phyloP scores from a whole-genome alignment of 2,888 invertebrate species.

The Suillia variegata region DNA sequence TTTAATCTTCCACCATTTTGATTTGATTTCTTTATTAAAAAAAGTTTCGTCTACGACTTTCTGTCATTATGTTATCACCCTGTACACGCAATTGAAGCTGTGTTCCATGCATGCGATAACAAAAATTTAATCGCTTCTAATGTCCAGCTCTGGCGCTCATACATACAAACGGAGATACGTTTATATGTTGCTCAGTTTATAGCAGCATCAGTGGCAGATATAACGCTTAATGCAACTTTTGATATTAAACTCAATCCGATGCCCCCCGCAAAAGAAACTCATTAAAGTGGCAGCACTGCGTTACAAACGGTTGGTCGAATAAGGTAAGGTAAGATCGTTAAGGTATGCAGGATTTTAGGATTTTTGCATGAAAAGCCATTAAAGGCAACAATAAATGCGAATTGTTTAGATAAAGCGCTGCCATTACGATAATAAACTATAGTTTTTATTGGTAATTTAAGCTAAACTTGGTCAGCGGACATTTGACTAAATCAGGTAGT shows the following conservation, averaged over 20 bases:
- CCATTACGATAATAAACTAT: not conserved
- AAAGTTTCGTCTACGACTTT: too few species aligned
- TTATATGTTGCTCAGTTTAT: not conserved
- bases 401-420: constrained; percentile 2
- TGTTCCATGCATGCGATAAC: constrained; percentile 36
- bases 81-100: not conserved
- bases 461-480: too few species aligned
- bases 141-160: constrained; percentile 13
- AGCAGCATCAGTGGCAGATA: not conserved
- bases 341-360: not conserved
- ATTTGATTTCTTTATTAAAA: too few species aligned
- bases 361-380: not conserved
- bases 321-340: not conserved
- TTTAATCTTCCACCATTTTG: too few species aligned
- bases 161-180: not conserved
- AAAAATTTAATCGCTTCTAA: constrained; percentile 44
- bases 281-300: not conserved
- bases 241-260: constrained; percentile 1
- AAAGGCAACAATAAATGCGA: not conserved
- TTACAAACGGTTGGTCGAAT: too few species aligned
- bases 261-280: not conserved
- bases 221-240: not conserved
- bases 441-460: too few species aligned
- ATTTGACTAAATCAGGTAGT: too few species aligned
- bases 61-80: not conserved